Conservation (phyloP, 2,797 vertebrate genomes). For the Malurus leucopterus region DNA sequence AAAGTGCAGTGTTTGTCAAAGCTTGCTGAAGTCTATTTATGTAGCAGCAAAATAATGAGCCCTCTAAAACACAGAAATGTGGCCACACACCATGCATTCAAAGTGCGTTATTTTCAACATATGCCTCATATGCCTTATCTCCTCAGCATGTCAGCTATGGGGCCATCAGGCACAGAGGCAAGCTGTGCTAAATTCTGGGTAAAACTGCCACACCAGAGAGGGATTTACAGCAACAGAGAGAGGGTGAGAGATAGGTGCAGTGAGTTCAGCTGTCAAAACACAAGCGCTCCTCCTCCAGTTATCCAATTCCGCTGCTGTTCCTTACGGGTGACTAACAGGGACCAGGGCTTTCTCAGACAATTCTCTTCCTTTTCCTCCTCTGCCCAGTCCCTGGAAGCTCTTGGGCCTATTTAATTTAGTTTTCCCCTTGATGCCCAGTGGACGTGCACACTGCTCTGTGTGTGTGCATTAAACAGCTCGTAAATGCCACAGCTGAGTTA, state of each 20-base stretch:
- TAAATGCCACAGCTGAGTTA: not conserved
- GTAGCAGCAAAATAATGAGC: not conserved
- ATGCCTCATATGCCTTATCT: not conserved
- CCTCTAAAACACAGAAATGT: not conserved
- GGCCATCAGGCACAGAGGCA: not conserved
- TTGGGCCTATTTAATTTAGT: not conserved
- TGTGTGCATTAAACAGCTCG: not conserved
- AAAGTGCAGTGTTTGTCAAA: not conserved
- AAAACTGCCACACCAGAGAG: not conserved
- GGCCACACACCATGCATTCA: not conserved
- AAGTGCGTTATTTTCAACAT: conserved; percentile 13
- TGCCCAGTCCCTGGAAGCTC: not conserved
- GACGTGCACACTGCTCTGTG: not conserved
- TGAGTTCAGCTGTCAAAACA: not conserved
- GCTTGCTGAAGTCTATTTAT: not conserved
- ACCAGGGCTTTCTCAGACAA: not conserved
- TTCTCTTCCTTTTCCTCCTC: not conserved
- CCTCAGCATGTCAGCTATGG: not conserved
- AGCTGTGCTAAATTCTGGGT: conserved; percentile 37
- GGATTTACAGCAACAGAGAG: conserved; percentile 36
- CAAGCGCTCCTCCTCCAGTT: not conserved
- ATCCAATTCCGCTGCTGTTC: not conserved
- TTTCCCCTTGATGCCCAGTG: not conserved
- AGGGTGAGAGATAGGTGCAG: not conserved
- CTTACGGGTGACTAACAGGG: not conserved